Evolutionary conservation across 2,113 vertebrate species (phyloP), one percentile per base, ranked within the genome.

Genomic region (Hemibates koningsi): DNA sequence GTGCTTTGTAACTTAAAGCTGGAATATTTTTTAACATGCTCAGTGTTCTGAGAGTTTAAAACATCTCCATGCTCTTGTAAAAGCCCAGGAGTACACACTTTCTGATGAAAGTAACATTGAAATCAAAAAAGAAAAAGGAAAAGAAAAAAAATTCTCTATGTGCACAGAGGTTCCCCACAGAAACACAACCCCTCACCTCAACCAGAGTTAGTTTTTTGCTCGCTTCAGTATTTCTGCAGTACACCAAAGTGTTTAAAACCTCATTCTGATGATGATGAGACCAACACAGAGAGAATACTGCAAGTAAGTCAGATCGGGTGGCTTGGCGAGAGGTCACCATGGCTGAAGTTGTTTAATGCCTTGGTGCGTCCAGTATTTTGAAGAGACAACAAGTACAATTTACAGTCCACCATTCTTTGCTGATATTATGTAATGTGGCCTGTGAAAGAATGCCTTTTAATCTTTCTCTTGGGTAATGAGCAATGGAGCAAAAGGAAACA

Each of bases 401-500:
- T 87, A 80, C 82, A 61, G 79, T 85, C 50, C 32, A 81, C 24
- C 83, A 16, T 86, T 91, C 86, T 89, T 85, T 52, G 32, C 52
- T 43, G 80, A 57, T 45, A 63, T 94, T 89, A 85, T 83, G 90
- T 91, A 89, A 93, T 89, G 21, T 2, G 17, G 92, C 82, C 82
- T 85, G 11, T 81, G 82, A 92, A 63, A 53, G 81, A 92, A 89
- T 83, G 89, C 90, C 38, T 93, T 92, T 92, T 88, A 89, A 92
- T 94, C 94, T 94, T 78, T 90, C 85, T 84, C 86, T 53, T 34
- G 71, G 93, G 66, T 92, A 92, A 95, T 94, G 96, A 95, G 80
- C 52, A 92, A 82, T 86, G 43, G 87, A 80, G 90, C 82, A 92
- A 59, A 83, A 91, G 90, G 91, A 96, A 95, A 87, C 81, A 94